Evolutionary conservation across 2,113 vertebrate species (phyloP), one percentile per base, ranked within the genome.

Genomic region (Phylloscopus trochilus): DNA sequence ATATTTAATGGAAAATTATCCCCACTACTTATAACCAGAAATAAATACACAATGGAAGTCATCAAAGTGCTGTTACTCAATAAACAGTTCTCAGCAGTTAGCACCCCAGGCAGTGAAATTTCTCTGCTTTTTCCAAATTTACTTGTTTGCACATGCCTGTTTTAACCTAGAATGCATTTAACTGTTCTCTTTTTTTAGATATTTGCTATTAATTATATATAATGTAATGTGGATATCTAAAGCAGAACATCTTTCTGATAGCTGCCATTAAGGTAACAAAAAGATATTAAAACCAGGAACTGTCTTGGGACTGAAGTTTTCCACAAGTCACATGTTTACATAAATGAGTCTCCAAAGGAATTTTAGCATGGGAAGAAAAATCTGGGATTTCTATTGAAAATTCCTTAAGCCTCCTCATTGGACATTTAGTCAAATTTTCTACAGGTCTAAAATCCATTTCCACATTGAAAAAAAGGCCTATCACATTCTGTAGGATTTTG

Each of bases 1-100:
- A 43, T 13, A 9, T 76, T 91, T 76, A 56, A 79, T 46, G 31
- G 70, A 59, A 91, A 94, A 94, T 83, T 44, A 72, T 49, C 33
- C 7, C n/a, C 20, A 87, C 62, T n/a, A 75, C n/a, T 91, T 93
- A 63, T 33, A 69, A 58, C 5, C 20, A 13, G 15, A 63, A 64
- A 72, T 68, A 87, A 92, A 75, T n/a, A 59, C 11, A 47, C 13
- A 87, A 15, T 35, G 53, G 31, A 76, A 86, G 67, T 49, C 49
- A 60, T 66, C 37, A 68, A 82, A 60, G 14, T 47, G 16, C 52
- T 84, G 49, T 67, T 75, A 60, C 14, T 46, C 74, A 75, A 75
- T 56, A 87, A 89, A 64, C 9, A 87, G 56, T 66, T 77, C 35
- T 83, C 39, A 44, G 46, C n/a, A 81, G 28, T 62, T 58, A 46